These are phyloP conservation scores for Smutsia temminckii DNA, from an alignment of 2,797 vertebrate genomes.

Conservation along the genomic window DNA sequence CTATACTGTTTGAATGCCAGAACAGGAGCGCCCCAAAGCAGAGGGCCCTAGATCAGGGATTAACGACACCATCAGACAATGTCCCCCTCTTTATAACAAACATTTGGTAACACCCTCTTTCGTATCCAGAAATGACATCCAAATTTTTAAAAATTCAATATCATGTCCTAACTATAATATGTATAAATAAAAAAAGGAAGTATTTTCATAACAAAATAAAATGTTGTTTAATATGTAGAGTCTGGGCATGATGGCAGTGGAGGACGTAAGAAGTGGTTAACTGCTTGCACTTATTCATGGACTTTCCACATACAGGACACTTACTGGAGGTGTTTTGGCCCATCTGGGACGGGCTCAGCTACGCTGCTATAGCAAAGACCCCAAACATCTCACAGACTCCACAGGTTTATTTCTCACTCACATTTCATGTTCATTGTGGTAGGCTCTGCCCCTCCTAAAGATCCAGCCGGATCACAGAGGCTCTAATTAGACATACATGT, in stretches of 20 bases:
- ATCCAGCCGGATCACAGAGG: too few relatives aligned
- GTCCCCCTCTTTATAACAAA: not conserved
- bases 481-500: rapidly evolving
- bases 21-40: not conserved
- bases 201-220: not conserved
- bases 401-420: not conserved
- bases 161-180: not conserved
- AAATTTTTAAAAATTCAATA: not conserved
- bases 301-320: rapidly evolving
- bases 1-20: not conserved
- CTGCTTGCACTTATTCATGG: not conserved
- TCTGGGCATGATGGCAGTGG: not conserved
- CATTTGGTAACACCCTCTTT: not conserved
- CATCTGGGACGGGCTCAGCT: not conserved
- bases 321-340: too few relatives aligned
- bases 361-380: not conserved
- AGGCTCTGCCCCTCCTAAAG: not conserved
- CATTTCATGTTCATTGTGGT: not conserved
- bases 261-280: not conserved
- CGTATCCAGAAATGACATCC: not conserved
- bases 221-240: not conserved
- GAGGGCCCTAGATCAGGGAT: not conserved
- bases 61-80: not conserved
- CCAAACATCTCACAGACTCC: not conserved
- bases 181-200: not conserved